A percentile compares a stretch with the other conserved stretches of the same genome.
phyloP scores from a whole-genome alignment of 2,888 invertebrate genomes.

The Orthonychiurus folsomi region DNA sequence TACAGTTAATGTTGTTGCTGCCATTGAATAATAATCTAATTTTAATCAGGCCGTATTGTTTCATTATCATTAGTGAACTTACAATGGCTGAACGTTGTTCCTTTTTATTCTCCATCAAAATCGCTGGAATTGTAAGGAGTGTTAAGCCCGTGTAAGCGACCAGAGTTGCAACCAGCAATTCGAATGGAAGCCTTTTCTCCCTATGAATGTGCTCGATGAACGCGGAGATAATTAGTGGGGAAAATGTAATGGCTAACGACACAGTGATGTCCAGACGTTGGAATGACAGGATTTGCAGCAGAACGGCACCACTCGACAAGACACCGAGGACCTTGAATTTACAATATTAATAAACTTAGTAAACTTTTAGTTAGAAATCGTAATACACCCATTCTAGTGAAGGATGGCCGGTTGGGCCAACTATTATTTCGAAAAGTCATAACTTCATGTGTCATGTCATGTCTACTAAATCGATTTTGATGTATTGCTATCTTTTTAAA shows the following conservation, averaged over 20 bases:
- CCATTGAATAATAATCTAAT: not conserved
- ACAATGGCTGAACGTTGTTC: conserved; percentile 16
- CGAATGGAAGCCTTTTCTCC: conserved; percentile 17
- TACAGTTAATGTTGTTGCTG: too few relatives aligned
- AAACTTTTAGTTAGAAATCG: not conserved
- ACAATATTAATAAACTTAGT: not conserved
- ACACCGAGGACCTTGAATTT: conserved; percentile 19
- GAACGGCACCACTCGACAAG: conserved; percentile 16
- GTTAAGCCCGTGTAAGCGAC: conserved; percentile 22
- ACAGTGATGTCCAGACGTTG: conserved; percentile 23
- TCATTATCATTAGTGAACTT: conserved; percentile 7
- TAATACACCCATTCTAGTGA: not conserved
- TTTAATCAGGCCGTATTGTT: not conserved
- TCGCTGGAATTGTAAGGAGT: conserved; percentile 16
- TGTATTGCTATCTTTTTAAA: too few relatives aligned
- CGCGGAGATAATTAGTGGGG: conserved; percentile 17
- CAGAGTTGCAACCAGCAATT: conserved; percentile 17
- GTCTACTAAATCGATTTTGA: too few relatives aligned
- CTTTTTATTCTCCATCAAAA: conserved; percentile 4
- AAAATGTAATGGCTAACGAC: conserved; percentile 24
- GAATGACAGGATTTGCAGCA: conserved; percentile 22
- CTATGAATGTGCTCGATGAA: conserved; percentile 19
- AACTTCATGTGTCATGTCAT: too few relatives aligned
- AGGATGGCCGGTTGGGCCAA: not conserved
- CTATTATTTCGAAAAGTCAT: conserved; percentile 4